Base-by-base conservation (phyloP, 1,140 invertebrate species). In the Drosophila sturtevanti region DNA sequence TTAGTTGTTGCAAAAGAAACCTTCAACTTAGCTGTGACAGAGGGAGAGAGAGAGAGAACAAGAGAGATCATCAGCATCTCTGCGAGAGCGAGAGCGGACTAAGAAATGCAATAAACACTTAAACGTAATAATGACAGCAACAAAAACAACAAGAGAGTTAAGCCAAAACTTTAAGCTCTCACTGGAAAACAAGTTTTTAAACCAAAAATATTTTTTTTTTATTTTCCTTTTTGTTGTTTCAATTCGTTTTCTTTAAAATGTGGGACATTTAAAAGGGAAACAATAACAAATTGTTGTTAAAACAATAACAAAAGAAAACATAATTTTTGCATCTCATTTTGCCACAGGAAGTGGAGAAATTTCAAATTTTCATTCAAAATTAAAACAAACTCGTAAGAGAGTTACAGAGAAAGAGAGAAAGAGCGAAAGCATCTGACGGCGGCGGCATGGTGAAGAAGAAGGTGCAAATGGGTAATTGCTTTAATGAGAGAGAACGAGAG, bases 111-210 rank as follows among this genome's bases (percentile, higher is more conserved):
- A 56, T 22, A 56, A 58, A 59, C 72, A 37, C 37, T 56, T 62
- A 75, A 38, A 68, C 44, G 56, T 65, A 62, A 75, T 76, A 75
- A 67, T 55, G 75, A 74, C 66, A 73, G 18, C 7, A 44, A 44
- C 5, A 44, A 7, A 7, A 48, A 21, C 41, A 21, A 18, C 41
- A 48, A 48, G 9, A 48, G 9, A 48, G 38, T 14, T 11, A 48
- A 48, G 10, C 16, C 41, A 48, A 48, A 48, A 48, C 41, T 48
- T 48, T 21, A 48, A 48, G 41, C 41, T 48, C 41, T 48, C 41
- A 9, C 41, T 48, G 41, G 16, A 48, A 48, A 48, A 48, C 41
- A 48, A 48, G 41, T 48, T 48, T 48, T 48, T 48, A 1, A 48
- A 48, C 41, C 41, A 48, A 48, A 18, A 48, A 9, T 18, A 10